Evolutionary conservation across 2,888 invertebrate species (phyloP), one percentile per base, ranked within the genome.

Genomic region (Agrotis clavis): DNA sequence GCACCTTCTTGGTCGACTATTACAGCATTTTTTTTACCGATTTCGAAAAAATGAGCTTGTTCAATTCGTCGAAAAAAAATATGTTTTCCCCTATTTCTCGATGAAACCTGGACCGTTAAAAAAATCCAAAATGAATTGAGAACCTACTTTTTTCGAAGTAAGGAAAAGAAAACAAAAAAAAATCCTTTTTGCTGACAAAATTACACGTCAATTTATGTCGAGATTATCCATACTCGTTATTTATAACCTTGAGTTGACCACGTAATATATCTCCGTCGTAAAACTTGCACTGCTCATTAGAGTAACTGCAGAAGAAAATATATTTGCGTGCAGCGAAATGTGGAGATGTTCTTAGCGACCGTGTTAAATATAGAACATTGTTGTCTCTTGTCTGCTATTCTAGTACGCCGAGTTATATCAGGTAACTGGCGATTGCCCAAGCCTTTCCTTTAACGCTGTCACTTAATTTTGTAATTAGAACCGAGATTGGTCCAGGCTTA

Each of bases 321-420:
- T 82, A 78, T 81, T 74, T 77, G 73, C 74, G 77, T 74, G 73
- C 77, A 82, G 79, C 30, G 71, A 79, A 75, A 77, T 79, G 72
- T 63, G 53, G 16, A 67, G 74, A 67, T 74, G 64, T 69, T 73
- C 76, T 47, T 80, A 81, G 70, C 66, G 67, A 79, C 84, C 48
- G 60, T 57, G 54, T 54, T 83, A 84, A 70, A 74, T 77, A 77
- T 84, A 84, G 75, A 71, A 14, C 66, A 81, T 80, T 80, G 80
- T 80, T 83, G 84, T 81, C 67, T 67, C 71, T 79, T 75, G 78
- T 74, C 64, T 72, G 73, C 82, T 84, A 84, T 84, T 84, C 82
- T 65, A 65, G 82, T 69, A 54, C 60, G 76, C 74, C 60, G 69
- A 19, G 68, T 72, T 71, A 30, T 78, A 79, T 60, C 79, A 82